Evolutionary conservation across 2,888 invertebrate species (phyloP), one percentile per base, ranked within the genome.

Genomic region (Chrysotoxum bicinctum): DNA sequence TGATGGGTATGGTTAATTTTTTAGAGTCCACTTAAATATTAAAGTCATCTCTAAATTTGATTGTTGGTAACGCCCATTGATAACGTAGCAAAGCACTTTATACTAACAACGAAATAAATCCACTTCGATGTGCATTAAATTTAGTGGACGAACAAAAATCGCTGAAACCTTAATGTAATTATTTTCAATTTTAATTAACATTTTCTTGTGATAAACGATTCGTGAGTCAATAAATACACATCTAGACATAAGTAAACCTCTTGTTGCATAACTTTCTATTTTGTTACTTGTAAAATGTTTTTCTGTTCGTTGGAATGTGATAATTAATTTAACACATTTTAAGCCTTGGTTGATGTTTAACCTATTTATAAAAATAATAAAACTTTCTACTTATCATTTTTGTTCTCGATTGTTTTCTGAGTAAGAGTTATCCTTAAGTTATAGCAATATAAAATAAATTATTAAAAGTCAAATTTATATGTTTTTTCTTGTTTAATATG

Each of bases 141-240:
- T 9, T 40, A 30, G 14, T 2, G 12, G 4, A 45, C 16, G n/a
- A 26, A 16, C 7, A 16, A 12, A 52, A n/a, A 35, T 32, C 16
- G 8, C 7, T 30, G 23, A 43, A 74, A 74, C 68, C 68, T 74
- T 43, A 69, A 35, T 12, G 60, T n/a, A 19, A 8, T 26, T 69
- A 50, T 69, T 32, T 45, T n/a, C 26, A 26, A 6, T 78, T 78
- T 78, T 62, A 83, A 83, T 83, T 83, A 83, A 48, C 83, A 62
- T 54, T 62, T 37, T 54, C n/a, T 64, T 48, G 78, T 83, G 83
- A 74, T 73, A 69, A 78, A 69, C 26, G 50, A 37, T 62, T 78
- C 69, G 83, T 74, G 73, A 73, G 73, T 69, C 62, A 69, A 77
- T 72, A 72, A 54, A 62, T 52, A 12, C 30, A 58, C 30, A 16